These are phyloP conservation scores for Malaclemys terrapin DNA, from an alignment of 2,113 vertebrate species.

Conservation along the genomic window DNA sequence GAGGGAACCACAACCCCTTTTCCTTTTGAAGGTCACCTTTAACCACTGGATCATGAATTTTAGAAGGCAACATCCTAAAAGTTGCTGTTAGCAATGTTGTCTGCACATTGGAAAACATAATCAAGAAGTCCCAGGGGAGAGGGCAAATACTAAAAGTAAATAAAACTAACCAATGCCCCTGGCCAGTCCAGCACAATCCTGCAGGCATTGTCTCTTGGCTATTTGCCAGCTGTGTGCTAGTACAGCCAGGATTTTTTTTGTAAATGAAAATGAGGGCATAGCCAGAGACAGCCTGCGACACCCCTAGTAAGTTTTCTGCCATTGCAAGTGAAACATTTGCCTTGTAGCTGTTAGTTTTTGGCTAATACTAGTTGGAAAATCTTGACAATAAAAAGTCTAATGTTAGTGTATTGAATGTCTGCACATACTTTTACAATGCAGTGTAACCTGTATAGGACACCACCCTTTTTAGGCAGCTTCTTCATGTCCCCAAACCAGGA, in stretches of 20 bases:
- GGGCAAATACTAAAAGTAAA: neutral
- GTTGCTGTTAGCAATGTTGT: neutral
- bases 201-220: neutral
- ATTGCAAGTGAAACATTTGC: neutral
- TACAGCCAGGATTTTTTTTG: neutral
- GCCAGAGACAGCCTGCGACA: fast-evolving
- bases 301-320: neutral
- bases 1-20: neutral
- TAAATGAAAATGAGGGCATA: neutral
- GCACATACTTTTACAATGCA: fast-evolving
- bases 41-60: neutral
- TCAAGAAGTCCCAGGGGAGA: neutral
- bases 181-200: neutral
- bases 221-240: neutral
- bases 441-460: neutral
- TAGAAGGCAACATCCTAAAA: neutral
- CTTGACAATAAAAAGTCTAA: neutral
- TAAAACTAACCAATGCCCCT: neutral
- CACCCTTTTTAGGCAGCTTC: neutral
- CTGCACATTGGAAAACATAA: neutral
- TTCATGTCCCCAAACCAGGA: neutral
- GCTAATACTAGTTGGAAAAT: neutral
- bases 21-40: neutral
- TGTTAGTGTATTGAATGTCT: neutral
- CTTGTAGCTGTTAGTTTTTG: fast-evolving